Base-by-base conservation (phyloP, 2,888 invertebrate genomes). In the Eupithecia tripunctaria region DNA sequence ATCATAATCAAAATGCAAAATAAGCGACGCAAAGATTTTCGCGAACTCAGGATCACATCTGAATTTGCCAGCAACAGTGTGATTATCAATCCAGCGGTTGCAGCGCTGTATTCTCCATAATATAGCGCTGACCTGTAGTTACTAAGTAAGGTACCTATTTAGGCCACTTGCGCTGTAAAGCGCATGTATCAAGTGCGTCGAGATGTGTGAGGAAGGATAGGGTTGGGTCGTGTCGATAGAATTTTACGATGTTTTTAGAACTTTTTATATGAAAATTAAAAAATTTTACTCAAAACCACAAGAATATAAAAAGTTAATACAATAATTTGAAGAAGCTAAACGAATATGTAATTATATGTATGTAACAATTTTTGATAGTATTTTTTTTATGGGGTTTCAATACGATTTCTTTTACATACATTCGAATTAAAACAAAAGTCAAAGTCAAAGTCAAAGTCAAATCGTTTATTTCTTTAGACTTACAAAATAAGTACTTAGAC, bases 121-220 rank as follows among this genome's bases (percentile, higher is more conserved):
- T n/a, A n/a, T n/a, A 65, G 67, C 72, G 77, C 80, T 74, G 77
- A 79, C 63, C 77, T 75, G 78, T 72, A 81, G 18, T n/a, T 63
- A 27, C n/a, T n/a, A 76, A 80, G n/a, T 41, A 64, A 64, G 25
- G 51, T 64, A 78, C 80, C 79, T 87, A 88, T 87, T 89, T 88
- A 86, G 84, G 81, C 78, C 84, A 84, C 81, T 84, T 83, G 82
- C 84, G 83, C 84, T 84, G 86, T 86, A 88, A 88, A 89, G 90
- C 88, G 88, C 88, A 89, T 90, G 89, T 89, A 89, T 91, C 89
- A 89, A 88, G 85, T 84, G 86, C 84, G 78, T 83, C 82, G 85
- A 89, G 92, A 91, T 91, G 90, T 84, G 84, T 83, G 80, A 81
- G 81, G 79, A 75, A 76, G 70, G 64, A 47, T 74, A 78, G 75